Conservation (phyloP, 2,113 vertebrate genomes). For the Opisthocomus hoazin region DNA sequence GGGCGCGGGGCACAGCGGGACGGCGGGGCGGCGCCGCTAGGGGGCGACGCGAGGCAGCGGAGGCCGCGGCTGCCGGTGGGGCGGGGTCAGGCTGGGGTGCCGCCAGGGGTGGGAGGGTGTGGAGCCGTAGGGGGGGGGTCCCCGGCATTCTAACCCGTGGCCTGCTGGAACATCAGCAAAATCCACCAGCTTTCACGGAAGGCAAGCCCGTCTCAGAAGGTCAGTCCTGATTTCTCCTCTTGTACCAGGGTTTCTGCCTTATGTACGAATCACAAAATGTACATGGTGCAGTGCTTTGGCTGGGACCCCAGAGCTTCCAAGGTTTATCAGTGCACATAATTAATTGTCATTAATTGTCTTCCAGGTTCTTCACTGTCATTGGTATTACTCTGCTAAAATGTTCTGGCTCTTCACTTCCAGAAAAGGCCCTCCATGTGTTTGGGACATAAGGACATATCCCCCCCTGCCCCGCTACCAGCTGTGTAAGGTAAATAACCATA, state of each 20-base stretch:
- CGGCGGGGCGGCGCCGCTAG: too few species aligned
- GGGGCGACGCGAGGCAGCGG: too few species aligned
- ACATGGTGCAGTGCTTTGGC: background rate
- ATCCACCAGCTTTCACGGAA: background rate
- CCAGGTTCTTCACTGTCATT: background rate
- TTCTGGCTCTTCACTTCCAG: background rate
- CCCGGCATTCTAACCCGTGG: too few species aligned
- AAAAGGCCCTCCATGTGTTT: background rate
- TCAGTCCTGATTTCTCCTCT: background rate
- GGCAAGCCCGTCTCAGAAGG: background rate
- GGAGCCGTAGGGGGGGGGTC: too few species aligned
- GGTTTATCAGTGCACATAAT: background rate
- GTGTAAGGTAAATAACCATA: background rate
- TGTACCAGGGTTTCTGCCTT: background rate
- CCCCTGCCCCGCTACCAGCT: too few species aligned
- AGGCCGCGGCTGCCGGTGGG: too few species aligned
- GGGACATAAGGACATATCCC: background rate
- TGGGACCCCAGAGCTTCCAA: background rate
- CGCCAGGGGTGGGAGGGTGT: too few species aligned
- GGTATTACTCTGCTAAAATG: background rate
- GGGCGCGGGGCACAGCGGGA: too few species aligned
- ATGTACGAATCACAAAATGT: background rate
- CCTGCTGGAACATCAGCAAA: background rate
- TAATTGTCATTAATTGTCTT: background rate
- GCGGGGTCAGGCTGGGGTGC: too few species aligned